Base-by-base conservation (phyloP, 2,113 vertebrate species). In the Takifugu flavidus region DNA sequence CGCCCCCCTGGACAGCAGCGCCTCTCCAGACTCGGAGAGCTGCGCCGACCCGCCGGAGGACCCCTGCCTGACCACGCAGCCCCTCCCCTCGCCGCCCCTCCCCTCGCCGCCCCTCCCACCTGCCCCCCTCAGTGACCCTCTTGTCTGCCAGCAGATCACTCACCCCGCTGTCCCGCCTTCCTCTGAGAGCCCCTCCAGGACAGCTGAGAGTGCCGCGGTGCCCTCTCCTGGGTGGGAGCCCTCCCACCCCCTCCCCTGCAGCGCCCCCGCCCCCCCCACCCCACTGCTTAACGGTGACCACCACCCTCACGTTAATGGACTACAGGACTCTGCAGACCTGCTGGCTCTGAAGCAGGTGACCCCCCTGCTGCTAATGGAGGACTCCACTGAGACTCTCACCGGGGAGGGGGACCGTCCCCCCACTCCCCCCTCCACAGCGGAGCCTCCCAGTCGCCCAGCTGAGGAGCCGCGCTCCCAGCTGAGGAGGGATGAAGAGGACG, bases 321-420 rank as follows among this genome's bases (percentile, higher is more conserved):
- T 70, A 42, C 58, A 71, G 13, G 63, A 53, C 12, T 51, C 74
- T 34, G 60, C 25, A 13, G 76, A 57, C 55, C 80, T 82, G 64
- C 73, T 79, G 61, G 70, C 64, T 65, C 45, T 80, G 25, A 78
- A 88, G 50, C 72, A 39, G 50, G 74, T 67, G 5, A 49, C 39
- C 7, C 59, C 79, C 0, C 65, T 64, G 25, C 54, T 71, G 26
- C 82, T 78, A 25, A 67, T 90, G 88, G 87, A 90, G 63, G 86
- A 88, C 66, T 92, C 91, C 49, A 90, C 88, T 0, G 90, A 92
- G 79, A 91, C 90, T 0, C 79, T 91, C 14, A 90, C 82, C 20
- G 90, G 82, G 25, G 81, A 91, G 29, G 80, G 44, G 55, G 79
- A 73, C n/a, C 52, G 29, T 13, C 62, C 67, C 49, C 71, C 56